Evolutionary conservation across 2,113 vertebrate species (phyloP).

Genomic region (Brienomyrus longianalis): DNA sequence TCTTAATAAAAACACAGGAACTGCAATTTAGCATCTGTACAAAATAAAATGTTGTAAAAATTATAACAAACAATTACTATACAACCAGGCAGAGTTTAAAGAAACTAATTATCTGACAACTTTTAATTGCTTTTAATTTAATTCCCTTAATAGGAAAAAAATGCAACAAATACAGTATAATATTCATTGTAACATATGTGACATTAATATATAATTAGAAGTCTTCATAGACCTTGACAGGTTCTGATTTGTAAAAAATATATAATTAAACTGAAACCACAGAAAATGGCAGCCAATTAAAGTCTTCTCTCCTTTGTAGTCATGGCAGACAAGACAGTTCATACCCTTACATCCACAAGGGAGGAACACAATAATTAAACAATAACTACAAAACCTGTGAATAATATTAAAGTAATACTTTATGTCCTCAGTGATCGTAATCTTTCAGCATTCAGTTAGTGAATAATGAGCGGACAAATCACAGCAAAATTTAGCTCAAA

Average conservation of each 20-base stretch:
- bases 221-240: not conserved
- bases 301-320: conserved; percentile 23
- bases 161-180: not conserved
- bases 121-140: not conserved
- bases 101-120: not conserved
- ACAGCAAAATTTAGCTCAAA: not conserved
- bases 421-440: conserved; percentile 21
- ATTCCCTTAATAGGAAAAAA: not conserved
- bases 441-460: conserved; percentile 23
- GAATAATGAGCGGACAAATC: not conserved
- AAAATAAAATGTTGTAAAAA: not conserved
- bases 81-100: not conserved
- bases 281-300: conserved; percentile 15
- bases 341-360: conserved; percentile 12
- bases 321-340: conserved; percentile 23
- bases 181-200: not conserved
- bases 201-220: not conserved
- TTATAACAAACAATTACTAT: not conserved
- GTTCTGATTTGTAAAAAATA: not conserved
- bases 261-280: conserved; percentile 8
- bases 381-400: conserved; percentile 19
- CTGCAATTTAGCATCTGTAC: not conserved
- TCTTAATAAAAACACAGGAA: not conserved
- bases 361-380: conserved; percentile 25
- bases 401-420: conserved; percentile 11